Evolutionary conservation across 2,888 invertebrate species (phyloP), one percentile per base, ranked within the genome.

Genomic region (Rotaria magnacalcarata): DNA sequence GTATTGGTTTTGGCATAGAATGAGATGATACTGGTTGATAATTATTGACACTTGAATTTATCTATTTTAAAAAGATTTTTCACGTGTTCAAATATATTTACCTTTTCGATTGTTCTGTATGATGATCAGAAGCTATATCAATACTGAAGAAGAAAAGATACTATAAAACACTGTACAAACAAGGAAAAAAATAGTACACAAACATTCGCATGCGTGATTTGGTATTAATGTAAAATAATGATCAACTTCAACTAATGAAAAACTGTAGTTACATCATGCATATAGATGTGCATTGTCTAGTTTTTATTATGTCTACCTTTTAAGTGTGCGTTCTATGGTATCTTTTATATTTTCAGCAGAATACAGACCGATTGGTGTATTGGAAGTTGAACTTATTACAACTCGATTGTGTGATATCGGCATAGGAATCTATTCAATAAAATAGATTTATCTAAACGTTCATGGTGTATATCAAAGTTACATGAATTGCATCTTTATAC

Each of bases 341-440:
- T 86, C 85, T 74, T 85, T 85, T 50, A 86, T 80, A 74, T 85
- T 86, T 27, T 86, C 85, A 50, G 56, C 75, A 47, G 86, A 86
- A 52, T 86, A 86, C 24, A 86, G 56, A 27, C 85, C 85, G 43
- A 86, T 86, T 6, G 86, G 86, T 7, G 85, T 86, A 41, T 86
- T 86, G 84, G 85, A 80, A 14, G 80, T 27, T 84, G 85, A 80
- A 84, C 85, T 86, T 21, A 84, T 52, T 50, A 86, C 41, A 21
- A 80, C 56, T 43, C 74, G 85, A 60, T 86, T 75, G 27, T 85
- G 85, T 24, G 41, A 50, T 34, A 86, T 27, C 75, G 85, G 86
- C 24, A 86, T 84, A 41, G 56, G 80, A 43, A 85, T 75, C 86
- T 86, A 47, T 43, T 8, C 11, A 52, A 52, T 52, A 52, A 52